Conservation (phyloP, 1,140 invertebrate genomes). For the Parasteatoda tepidariorum region DNA sequence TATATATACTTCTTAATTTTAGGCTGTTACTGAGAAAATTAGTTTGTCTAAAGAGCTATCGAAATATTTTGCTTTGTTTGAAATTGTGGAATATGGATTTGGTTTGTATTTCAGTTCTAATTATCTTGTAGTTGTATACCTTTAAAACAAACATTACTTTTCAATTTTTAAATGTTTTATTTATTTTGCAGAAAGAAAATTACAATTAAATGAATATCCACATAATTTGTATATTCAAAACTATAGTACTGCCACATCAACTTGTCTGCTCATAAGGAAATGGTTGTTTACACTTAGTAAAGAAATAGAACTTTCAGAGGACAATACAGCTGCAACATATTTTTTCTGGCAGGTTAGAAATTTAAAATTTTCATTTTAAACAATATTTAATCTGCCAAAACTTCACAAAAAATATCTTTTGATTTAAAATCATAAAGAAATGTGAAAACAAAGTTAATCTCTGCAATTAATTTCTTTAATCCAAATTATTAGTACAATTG, state of each 20-base stretch:
- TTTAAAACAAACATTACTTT: neutral
- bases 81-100: conserved; percentile 97
- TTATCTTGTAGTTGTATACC: neutral
- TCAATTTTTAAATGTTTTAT: too few species aligned
- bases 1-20: conserved; percentile 62
- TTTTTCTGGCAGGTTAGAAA: conserved; percentile 79
- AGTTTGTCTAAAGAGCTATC: conserved; percentile 82
- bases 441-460: too few species aligned
- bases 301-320: conserved; percentile 78
- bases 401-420: too few species aligned
- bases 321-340: conserved; percentile 77
- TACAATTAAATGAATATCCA: conserved; percentile 93
- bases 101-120: conserved; percentile 73
- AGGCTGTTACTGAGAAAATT: conserved; percentile 87
- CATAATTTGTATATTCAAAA: conserved; percentile 99
- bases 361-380: neutral
- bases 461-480: too few species aligned
- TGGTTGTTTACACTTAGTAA: conserved; percentile 89
- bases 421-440: too few species aligned
- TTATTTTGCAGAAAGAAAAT: conserved; percentile 83
- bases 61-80: conserved; percentile 96
- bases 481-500: neutral
- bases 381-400: neutral
- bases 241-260: conserved; percentile 97
- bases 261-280: conserved; percentile 91